Conservation (phyloP, 2,888 invertebrate genomes). For the Boloria selene region DNA sequence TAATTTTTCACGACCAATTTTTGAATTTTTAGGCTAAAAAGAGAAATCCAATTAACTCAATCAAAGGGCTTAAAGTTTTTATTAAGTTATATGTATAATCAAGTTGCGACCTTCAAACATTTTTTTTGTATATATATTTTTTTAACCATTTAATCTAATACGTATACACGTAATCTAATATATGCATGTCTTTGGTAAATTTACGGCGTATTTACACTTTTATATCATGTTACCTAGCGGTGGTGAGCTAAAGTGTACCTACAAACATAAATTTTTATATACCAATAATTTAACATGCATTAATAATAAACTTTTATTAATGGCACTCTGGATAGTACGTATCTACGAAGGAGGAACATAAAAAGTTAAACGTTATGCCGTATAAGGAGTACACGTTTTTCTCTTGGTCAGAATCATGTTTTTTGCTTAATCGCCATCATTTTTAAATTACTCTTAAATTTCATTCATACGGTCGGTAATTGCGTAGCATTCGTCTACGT, state of each 20-base stretch:
- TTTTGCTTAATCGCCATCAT: slow-evolving; percentile 32
- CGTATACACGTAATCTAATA: neutral
- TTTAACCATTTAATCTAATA: too few species aligned
- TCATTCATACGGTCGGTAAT: slow-evolving; percentile 17
- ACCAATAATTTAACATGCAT: slow-evolving; percentile 10
- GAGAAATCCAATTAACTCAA: too few species aligned
- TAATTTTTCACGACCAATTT: too few species aligned
- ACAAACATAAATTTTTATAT: slow-evolving; percentile 4
- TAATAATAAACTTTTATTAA: slow-evolving; percentile 29
- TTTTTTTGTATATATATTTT: too few species aligned
- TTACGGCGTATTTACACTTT: too few species aligned
- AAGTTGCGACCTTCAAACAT: too few species aligned
- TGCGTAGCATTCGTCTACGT: slow-evolving; percentile 15
- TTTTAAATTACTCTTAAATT: slow-evolving; percentile 26
- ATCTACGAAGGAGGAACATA: slow-evolving; percentile 20
- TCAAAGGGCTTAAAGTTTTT: too few species aligned
- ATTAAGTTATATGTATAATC: too few species aligned
- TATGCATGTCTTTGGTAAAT: too few species aligned
- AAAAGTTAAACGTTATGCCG: slow-evolving; percentile 18
- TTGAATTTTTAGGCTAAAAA: too few species aligned
- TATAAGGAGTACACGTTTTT: slow-evolving; percentile 27
- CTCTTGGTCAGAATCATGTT: slow-evolving; percentile 18
- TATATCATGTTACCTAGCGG: too few species aligned
- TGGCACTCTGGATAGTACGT: slow-evolving; percentile 16
- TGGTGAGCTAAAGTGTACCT: neutral